Percentiles rank a stretch among this genome's conserved stretches.
These are phyloP conservation scores for Chlorops oryzae DNA, from an alignment of 1,140 invertebrate species.

Conservation along the genomic window DNA sequence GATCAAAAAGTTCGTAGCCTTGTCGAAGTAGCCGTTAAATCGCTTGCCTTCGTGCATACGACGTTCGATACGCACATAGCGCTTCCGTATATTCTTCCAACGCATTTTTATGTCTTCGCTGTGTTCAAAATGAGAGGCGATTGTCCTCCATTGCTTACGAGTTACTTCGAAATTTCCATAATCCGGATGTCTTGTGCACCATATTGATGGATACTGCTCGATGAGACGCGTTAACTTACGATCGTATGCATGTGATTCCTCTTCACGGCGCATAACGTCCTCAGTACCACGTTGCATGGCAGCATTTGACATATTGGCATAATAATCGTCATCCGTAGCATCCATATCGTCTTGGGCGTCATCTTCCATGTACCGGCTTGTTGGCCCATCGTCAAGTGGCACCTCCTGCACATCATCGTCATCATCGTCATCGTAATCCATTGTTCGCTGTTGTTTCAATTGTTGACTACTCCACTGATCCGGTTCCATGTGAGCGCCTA, in stretches of 20 bases:
- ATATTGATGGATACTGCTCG: constrained; percentile 38
- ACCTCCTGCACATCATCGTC: constrained; percentile 22
- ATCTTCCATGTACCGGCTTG: background rate
- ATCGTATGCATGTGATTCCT: constrained; percentile 39
- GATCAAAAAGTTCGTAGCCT: constrained; percentile 40
- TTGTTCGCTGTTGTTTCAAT: constrained; percentile 20
- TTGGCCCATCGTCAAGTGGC: background rate
- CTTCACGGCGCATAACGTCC: constrained; percentile 40
- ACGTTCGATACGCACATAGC: constrained; percentile 37
- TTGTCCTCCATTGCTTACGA: constrained; percentile 38
- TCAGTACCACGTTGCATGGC: constrained; percentile 22
- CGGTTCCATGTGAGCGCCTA: constrained; percentile 30
- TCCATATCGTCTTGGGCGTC: background rate
- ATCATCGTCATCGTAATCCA: constrained; percentile 17
- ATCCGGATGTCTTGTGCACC: constrained; percentile 39
- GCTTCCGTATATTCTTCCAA: constrained; percentile 41
- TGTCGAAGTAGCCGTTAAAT: constrained; percentile 44
- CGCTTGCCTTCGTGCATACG: constrained; percentile 34
- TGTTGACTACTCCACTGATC: constrained; percentile 8
- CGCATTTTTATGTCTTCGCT: constrained; percentile 38
- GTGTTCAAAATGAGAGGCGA: constrained; percentile 34
- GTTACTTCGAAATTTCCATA: constrained; percentile 41
- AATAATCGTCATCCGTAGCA: background rate
- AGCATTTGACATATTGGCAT: background rate
- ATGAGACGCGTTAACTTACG: constrained; percentile 35